phyloP scores from a whole-genome alignment of 1,140 invertebrate genomes.

The Drosophila sturtevanti region DNA sequence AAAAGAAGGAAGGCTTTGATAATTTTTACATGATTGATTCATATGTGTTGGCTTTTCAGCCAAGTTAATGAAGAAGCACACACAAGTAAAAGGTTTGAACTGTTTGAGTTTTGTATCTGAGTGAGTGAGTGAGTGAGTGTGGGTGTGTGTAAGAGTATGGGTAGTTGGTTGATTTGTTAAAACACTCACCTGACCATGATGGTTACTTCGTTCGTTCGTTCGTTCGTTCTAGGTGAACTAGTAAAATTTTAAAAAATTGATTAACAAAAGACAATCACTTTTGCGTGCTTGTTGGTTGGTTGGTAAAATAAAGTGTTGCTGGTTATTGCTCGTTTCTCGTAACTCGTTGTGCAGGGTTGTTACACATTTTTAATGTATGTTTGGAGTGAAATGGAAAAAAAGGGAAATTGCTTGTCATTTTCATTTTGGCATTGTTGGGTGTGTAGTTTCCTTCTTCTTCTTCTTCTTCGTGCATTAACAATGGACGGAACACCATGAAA shows the following conservation, averaged over 20 bases:
- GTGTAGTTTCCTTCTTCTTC: background rate
- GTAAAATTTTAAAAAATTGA: constrained; percentile 8
- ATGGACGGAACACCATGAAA: constrained; percentile 2
- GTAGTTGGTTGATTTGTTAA: no score
- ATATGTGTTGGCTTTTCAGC: constrained; percentile 49
- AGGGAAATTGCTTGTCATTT: constrained; percentile 9
- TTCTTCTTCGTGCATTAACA: background rate
- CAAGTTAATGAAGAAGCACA: constrained; percentile 52
- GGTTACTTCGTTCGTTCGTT: background rate
- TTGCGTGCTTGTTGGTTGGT: background rate
- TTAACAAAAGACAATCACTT: constrained; percentile 5
- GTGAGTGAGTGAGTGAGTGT: no score
- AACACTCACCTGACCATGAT: constrained; percentile 11
- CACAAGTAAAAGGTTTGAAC: background rate
- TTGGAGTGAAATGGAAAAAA: background rate
- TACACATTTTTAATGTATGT: constrained; percentile 2
- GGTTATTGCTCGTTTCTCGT: background rate
- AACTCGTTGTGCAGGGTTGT: constrained; percentile 5
- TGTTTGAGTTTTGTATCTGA: background rate
- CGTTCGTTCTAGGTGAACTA: background rate
- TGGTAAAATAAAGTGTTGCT: background rate
- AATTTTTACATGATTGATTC: constrained; percentile 73
- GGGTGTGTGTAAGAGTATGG: constrained; percentile 10
- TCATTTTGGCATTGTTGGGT: background rate
- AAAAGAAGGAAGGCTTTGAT: constrained; percentile 33